These are phyloP conservation scores for Cosmia pyralina DNA, from an alignment of 2,888 invertebrate genomes.

Conservation along the genomic window DNA sequence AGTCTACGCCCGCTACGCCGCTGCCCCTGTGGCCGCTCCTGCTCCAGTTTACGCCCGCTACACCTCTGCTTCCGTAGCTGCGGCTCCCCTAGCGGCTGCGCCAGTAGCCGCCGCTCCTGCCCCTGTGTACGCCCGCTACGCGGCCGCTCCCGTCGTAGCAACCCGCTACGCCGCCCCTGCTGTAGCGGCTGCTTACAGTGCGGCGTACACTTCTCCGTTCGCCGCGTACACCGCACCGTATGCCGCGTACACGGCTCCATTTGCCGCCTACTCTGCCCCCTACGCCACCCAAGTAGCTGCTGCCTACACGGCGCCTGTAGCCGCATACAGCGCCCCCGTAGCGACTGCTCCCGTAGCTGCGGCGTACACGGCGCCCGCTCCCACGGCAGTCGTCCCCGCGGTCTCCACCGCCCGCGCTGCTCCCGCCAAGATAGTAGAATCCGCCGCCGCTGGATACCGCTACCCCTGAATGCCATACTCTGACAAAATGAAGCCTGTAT, in stretches of 20 bases:
- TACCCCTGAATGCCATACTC: constrained; percentile 79
- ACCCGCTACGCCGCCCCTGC: constrained; percentile 53
- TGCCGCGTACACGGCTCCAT: constrained; percentile 46
- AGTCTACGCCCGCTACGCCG: constrained; percentile 22
- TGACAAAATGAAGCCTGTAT: constrained; percentile 73
- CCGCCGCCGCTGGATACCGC: constrained; percentile 80
- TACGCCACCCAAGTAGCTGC: constrained; percentile 62
- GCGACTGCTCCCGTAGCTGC: constrained; percentile 46
- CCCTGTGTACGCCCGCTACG: constrained; percentile 58
- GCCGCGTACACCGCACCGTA: constrained; percentile 57
- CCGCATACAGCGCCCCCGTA: constrained; percentile 63
- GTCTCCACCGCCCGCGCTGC: constrained; percentile 90
- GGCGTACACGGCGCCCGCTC: constrained; percentile 63
- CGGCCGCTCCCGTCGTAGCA: constrained; percentile 59
- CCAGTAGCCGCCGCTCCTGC: constrained; percentile 53
- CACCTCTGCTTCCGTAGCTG: constrained; percentile 33
- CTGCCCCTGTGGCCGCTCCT: constrained; percentile 43
- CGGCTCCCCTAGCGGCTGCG: constrained; percentile 42
- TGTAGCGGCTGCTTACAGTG: constrained; percentile 57
- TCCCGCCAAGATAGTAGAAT: constrained; percentile 91
- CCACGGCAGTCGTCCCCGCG: constrained; percentile 90
- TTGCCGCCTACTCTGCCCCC: constrained; percentile 54
- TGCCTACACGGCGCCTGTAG: constrained; percentile 64
- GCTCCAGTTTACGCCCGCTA: constrained; percentile 37
- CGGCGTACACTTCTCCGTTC: constrained; percentile 48